Base-by-base conservation (phyloP, 1,140 invertebrate genomes). In the Babylonia areolata region DNA sequence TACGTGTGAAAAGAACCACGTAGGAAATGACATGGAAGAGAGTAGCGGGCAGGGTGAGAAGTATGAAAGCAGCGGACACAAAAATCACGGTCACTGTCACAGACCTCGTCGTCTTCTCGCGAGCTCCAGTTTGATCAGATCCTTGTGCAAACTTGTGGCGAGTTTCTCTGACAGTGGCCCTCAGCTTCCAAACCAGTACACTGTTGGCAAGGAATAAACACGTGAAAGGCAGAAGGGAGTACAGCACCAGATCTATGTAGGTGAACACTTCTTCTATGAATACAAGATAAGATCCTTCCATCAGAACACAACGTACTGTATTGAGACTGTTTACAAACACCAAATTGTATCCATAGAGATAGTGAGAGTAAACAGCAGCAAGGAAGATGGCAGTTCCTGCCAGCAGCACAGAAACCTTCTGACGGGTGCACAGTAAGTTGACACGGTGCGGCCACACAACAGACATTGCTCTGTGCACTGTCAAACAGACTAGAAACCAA, bases 371-470 rank as follows among this genome's bases (percentile, higher is more conserved):
- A 15, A 75, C 9, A 20, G 23, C 0, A 15, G 73, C 9, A 39
- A 75, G 11, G 33, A 39, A 15, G 3, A 35, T 3, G 23, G 9
- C 9, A 5, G 3, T 20, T 35, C 33, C 33, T 35, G 1, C 12
- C 9, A 75, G 33, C 31, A 75, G 33, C 33, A 75, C 15, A 12
- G 15, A 20, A 33, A 39, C 33, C 35, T 35, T 79, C 3, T 20
- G 37, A 28, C 35, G 58, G 0, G 58, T 83, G 37, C 81, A 83
- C 33, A 83, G 2, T 0, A 83, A 31, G 81, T 39, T 83, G 2
- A 69, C 35, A n/a, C 54, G 81, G 23, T 69, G 81, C 15, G 81
- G 81, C 81, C 81, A 83, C 33, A 71, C 81, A 12, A 83, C 54
- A 64, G 81, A 83, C 54, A 71, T 71, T 3, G 81, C 81, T 71